These are phyloP conservation scores for Trochalopteron elliotii DNA, from an alignment of 2,113 vertebrate genomes.

Conservation along the genomic window DNA sequence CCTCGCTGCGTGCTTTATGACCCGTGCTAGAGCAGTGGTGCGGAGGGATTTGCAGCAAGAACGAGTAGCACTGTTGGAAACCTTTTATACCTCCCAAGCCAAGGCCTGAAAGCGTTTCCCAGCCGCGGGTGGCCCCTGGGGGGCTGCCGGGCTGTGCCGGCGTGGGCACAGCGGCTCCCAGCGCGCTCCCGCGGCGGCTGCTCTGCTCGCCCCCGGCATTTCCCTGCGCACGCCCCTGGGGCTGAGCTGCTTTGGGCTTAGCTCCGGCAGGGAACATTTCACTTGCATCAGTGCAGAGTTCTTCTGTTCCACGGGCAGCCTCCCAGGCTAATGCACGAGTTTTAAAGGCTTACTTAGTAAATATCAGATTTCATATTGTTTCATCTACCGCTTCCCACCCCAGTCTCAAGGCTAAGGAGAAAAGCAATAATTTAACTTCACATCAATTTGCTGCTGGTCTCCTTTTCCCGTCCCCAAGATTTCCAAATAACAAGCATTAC, in stretches of 20 bases:
- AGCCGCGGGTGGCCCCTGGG: neutral
- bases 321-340: neutral
- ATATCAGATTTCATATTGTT: neutral
- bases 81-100: neutral
- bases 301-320: neutral
- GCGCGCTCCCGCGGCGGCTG: neutral
- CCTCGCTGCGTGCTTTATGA: neutral
- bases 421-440: neutral
- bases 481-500: neutral
- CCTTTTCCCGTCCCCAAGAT: neutral
- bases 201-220: rapidly evolving
- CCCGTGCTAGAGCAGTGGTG: rapidly evolving
- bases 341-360: neutral
- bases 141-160: rapidly evolving
- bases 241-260: rapidly evolving
- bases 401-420: neutral
- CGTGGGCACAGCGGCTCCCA: rapidly evolving
- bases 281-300: neutral
- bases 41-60: neutral
- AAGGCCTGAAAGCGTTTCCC: neutral
- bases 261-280: neutral
- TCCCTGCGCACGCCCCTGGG: rapidly evolving
- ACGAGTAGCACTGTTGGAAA: rapidly evolving
- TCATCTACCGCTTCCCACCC: neutral
- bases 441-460: neutral